These are phyloP conservation scores for Barnardius zonarius DNA, from an alignment of 2,113 vertebrate genomes.

Conservation along the genomic window DNA sequence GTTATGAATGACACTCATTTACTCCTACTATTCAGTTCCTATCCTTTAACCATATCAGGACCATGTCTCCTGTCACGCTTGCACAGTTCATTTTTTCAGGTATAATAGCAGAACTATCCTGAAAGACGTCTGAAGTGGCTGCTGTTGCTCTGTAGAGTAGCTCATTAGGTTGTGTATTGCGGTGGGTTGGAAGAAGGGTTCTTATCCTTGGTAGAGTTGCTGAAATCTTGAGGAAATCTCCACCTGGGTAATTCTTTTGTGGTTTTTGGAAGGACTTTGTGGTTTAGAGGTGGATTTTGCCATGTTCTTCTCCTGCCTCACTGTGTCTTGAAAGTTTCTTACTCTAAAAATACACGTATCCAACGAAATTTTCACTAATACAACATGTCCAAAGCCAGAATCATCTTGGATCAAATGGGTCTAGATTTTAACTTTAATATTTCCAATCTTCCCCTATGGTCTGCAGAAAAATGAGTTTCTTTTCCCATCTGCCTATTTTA, in stretches of 20 bases:
- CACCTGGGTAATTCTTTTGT: background rate
- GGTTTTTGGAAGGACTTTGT: background rate
- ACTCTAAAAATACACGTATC: rapidly evolving
- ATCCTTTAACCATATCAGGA: background rate
- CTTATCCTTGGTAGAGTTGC: background rate
- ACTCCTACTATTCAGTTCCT: background rate
- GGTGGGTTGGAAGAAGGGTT: background rate
- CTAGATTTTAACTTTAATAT: background rate
- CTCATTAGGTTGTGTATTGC: background rate
- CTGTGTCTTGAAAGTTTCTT: background rate
- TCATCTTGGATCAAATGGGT: background rate
- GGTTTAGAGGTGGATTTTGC: background rate
- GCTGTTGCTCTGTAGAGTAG: background rate
- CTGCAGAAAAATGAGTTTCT: background rate
- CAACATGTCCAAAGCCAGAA: background rate
- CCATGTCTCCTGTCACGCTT: background rate
- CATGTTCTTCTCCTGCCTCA: background rate
- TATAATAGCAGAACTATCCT: background rate
- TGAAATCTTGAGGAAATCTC: background rate
- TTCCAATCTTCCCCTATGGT: background rate
- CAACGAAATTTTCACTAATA: background rate
- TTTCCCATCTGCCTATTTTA: background rate
- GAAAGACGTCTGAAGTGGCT: background rate
- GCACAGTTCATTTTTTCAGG: background rate
- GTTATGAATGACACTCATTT: background rate